Base-by-base conservation (phyloP, 1,140 invertebrate genomes). In the Drosophila malerkotliana region DNA sequence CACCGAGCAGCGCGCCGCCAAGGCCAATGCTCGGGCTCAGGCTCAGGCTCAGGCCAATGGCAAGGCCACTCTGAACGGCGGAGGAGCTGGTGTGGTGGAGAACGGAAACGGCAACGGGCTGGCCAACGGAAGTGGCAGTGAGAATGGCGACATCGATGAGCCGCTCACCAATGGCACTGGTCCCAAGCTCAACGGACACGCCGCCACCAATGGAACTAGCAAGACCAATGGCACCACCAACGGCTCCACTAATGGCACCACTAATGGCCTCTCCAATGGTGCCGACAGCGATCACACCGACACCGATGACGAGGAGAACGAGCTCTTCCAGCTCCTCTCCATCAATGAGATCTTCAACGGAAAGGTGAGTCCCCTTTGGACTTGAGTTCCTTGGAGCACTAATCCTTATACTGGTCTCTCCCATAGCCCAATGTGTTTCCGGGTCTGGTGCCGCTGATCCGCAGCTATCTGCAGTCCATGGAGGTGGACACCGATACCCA, bases 321-420 rank as follows among this genome's bases (percentile, higher is more conserved):
- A 78, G 72, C 85, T 80, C 73, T 91, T 68, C 92, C 92, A 91
- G 62, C 44, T 88, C 53, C 97, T 99, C 95, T 97, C 96, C 3
- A 95, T 99, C 51, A 94, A 99, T 92, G 98, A 99, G 93, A 99
- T 99, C 79, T 97, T 99, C 56, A 99, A 99, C 93, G 99, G 98
- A 84, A 98, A 98, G 93, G 97, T 98, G 92, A 55, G 72, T 7
- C 26, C 24, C n/a, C 12, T 4, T 14, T 10, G 8, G 14, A 37
- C 3, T 3, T 10, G 1, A 37, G 2, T n/a, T n/a, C 34, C 34
- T 37, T 41, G 3, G 39, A 41, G n/a, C 14, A 45, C 15, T 30
- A 26, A 32, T 47, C 2, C 21, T 24, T 47, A 8, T 6, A 1
- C 4, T 34, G 41, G 41, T 71, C 66, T 59, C 90, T 90, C 12